Evolutionary conservation across 2,888 invertebrate species (phyloP).

Genomic region (Pseudococcus longispinus): DNA sequence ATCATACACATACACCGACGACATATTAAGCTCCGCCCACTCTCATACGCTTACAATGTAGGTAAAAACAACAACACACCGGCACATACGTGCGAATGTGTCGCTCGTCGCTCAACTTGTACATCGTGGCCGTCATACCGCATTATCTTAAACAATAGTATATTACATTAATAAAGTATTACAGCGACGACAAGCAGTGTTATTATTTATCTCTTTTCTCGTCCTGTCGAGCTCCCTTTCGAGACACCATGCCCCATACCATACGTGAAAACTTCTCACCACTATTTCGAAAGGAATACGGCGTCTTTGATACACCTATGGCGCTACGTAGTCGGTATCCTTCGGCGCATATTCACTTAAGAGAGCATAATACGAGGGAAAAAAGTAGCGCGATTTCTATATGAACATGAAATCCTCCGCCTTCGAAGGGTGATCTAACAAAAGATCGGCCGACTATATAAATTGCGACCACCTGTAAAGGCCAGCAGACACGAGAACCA

Average conservation of each 20-base stretch:
- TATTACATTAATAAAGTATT: neutral
- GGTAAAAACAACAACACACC: neutral
- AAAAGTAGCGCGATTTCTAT: slow-evolving; percentile 6
- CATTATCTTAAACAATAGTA: slow-evolving; percentile 18
- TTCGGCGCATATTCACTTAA: neutral
- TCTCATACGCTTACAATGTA: neutral
- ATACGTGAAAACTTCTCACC: neutral
- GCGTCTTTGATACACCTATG: neutral
- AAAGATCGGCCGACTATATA: slow-evolving; percentile 23
- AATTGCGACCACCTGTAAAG: slow-evolving; percentile 44
- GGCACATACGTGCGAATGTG: neutral
- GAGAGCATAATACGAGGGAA: neutral
- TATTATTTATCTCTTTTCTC: neutral
- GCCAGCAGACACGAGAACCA: neutral
- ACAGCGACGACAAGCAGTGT: neutral
- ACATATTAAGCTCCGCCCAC: neutral
- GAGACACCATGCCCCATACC: neutral
- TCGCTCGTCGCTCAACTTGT: neutral
- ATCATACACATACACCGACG: neutral
- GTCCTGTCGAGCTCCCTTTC: neutral
- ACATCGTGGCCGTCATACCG: neutral
- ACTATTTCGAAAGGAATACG: neutral
- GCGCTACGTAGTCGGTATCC: slow-evolving; percentile 11
- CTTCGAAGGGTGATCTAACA: neutral
- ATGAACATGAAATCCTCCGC: neutral